These are phyloP conservation scores for Pangasius larnaudii DNA, from an alignment of 2,797 vertebrate genomes.

Conservation along the genomic window DNA sequence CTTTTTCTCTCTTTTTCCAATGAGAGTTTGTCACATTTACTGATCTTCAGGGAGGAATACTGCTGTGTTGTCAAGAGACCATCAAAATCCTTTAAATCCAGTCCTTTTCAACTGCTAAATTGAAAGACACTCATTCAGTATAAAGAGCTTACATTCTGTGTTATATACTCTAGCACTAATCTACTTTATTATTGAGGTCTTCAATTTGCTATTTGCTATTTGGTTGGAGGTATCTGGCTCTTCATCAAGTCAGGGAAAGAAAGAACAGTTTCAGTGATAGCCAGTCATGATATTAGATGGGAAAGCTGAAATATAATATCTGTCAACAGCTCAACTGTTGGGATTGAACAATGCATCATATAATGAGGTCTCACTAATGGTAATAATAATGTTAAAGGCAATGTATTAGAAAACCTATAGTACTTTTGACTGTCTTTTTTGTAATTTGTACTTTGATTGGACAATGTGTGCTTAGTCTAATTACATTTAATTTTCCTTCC, in stretches of 20 bases:
- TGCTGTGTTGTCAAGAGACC: background rate
- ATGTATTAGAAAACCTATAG: background rate
- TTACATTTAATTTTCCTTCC: background rate
- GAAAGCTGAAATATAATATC: background rate
- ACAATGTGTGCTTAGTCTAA: background rate
- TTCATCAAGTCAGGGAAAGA: slow-evolving; percentile 15
- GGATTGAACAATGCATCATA: background rate
- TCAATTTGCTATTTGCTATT: background rate
- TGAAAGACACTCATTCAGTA: background rate
- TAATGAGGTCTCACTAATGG: background rate
- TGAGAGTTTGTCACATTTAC: background rate
- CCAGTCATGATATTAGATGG: background rate
- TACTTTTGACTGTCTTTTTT: background rate
- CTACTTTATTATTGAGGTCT: background rate
- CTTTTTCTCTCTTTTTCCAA: slow-evolving; percentile 40
- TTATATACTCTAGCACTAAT: background rate
- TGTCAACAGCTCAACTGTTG: background rate
- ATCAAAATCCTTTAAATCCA: background rate
- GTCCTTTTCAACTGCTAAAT: background rate
- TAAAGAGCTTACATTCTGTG: background rate
- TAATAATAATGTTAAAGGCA: background rate
- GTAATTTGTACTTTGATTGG: background rate
- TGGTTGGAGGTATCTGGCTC: background rate
- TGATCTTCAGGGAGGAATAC: background rate
- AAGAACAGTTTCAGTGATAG: background rate